A percentile compares a stretch with the other conserved stretches of the same genome.
Evolutionary conservation across 2,113 vertebrate species (phyloP).

Genomic region (Clarias gariepinus): DNA sequence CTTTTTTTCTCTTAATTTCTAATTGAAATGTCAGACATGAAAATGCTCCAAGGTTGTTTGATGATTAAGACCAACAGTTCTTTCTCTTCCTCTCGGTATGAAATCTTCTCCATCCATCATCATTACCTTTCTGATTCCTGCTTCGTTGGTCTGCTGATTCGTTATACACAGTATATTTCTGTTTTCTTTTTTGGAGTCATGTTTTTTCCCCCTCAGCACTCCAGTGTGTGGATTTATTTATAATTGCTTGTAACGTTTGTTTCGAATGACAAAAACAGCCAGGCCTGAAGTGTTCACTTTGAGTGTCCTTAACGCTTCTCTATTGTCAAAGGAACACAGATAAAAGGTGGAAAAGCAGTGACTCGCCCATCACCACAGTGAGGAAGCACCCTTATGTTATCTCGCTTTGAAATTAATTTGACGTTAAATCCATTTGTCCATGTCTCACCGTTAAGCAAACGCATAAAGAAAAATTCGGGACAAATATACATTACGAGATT

Average conservation of each 20-base stretch:
- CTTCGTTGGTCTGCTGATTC: no score
- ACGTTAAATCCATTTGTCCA: conserved; percentile 58
- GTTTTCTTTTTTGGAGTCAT: background rate
- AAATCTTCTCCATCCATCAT: background rate
- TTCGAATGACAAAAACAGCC: background rate
- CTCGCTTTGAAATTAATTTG: conserved; percentile 52
- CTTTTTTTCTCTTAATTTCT: background rate
- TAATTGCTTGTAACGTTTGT: background rate
- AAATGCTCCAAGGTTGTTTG: background rate
- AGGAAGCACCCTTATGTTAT: conserved; percentile 30
- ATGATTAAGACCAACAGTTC: background rate
- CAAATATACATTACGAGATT: background rate
- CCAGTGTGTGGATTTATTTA: background rate
- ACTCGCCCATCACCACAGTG: conserved; percentile 28
- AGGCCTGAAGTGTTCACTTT: background rate
- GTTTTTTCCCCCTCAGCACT: background rate
- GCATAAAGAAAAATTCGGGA: background rate
- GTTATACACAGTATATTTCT: background rate
- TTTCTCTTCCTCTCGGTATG: background rate
- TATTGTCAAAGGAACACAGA: background rate
- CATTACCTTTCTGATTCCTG: background rate
- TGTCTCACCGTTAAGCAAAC: background rate
- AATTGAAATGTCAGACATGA: background rate
- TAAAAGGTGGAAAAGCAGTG: conserved; percentile 33
- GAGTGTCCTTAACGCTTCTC: background rate